Conservation (phyloP, 2,113 vertebrate species). For the Ginglymostoma cirratum region DNA sequence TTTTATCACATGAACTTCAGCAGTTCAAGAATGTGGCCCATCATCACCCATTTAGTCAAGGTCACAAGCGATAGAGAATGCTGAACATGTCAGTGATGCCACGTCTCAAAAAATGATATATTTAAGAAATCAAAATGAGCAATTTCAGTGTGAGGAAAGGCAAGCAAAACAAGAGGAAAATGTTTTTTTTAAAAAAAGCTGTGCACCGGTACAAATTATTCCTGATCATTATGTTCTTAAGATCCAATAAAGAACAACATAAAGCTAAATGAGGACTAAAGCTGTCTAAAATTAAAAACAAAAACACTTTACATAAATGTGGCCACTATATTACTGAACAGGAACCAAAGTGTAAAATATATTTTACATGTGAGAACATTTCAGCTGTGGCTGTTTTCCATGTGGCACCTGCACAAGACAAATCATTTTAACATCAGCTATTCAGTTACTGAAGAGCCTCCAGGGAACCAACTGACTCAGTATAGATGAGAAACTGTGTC, state of each 20-base stretch:
- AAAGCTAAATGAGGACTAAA: background rate
- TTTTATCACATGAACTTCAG: background rate
- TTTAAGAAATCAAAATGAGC: background rate
- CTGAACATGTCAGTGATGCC: background rate
- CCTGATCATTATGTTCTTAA: background rate
- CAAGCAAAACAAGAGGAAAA: background rate
- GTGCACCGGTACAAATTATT: background rate
- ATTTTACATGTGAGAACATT: background rate
- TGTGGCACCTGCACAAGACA: background rate
- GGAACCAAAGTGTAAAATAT: too few species aligned
- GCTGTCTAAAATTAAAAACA: background rate
- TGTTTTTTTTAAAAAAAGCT: background rate
- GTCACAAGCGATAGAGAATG: background rate
- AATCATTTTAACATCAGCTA: background rate
- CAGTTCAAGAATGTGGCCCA: background rate
- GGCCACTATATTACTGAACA: background rate
- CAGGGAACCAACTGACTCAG: background rate
- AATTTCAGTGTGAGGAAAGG: background rate
- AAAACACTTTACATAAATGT: background rate
- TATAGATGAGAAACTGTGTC: background rate
- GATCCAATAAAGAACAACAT: background rate
- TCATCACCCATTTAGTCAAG: background rate
- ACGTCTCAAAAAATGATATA: background rate
- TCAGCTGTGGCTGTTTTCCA: background rate
- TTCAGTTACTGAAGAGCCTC: background rate